Evolutionary conservation across 2,888 invertebrate genomes (phyloP).

Genomic region (Synanthedon tipuliformis): DNA sequence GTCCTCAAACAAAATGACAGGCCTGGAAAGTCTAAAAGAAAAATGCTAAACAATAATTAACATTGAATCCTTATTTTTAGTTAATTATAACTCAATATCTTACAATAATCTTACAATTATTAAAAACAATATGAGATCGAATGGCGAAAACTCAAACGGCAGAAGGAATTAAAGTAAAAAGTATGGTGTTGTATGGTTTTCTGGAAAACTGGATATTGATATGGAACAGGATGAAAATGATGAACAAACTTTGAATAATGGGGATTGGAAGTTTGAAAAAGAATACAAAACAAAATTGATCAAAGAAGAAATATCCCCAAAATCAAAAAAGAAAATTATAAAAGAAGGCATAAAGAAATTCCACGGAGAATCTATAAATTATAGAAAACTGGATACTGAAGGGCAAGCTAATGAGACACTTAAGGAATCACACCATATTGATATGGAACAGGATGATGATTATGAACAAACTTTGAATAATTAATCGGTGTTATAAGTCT

Average conservation of each 20-base stretch:
- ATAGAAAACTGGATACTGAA: neutral
- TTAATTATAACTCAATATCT: neutral
- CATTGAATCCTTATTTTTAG: neutral
- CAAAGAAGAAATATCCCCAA: slow-evolving; percentile 14
- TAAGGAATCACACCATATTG: too few relatives aligned
- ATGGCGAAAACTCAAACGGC: too few relatives aligned
- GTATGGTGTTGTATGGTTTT: too few relatives aligned
- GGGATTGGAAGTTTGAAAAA: too few relatives aligned
- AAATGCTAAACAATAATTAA: slow-evolving; percentile 32
- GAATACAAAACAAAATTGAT: slow-evolving; percentile 1
- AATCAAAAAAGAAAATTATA: slow-evolving; percentile 13
- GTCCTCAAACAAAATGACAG: slow-evolving; percentile 76
- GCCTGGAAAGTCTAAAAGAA: slow-evolving; percentile 68
- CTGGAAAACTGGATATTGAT: too few relatives aligned
- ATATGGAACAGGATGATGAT: too few relatives aligned
- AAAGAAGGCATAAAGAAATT: slow-evolving; percentile 6
- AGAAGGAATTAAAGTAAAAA: too few relatives aligned
- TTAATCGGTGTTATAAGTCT: too few relatives aligned
- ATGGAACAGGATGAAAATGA: neutral
- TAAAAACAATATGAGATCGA: too few relatives aligned
- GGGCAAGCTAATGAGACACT: too few relatives aligned
- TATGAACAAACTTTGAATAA: too few relatives aligned
- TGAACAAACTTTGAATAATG: slow-evolving; percentile 17
- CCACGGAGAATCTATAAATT: slow-evolving; percentile 7
- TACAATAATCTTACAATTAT: neutral